These are phyloP conservation scores for Pollicipes pollicipes DNA, from an alignment of 1,140 invertebrate genomes.

Conservation along the genomic window DNA sequence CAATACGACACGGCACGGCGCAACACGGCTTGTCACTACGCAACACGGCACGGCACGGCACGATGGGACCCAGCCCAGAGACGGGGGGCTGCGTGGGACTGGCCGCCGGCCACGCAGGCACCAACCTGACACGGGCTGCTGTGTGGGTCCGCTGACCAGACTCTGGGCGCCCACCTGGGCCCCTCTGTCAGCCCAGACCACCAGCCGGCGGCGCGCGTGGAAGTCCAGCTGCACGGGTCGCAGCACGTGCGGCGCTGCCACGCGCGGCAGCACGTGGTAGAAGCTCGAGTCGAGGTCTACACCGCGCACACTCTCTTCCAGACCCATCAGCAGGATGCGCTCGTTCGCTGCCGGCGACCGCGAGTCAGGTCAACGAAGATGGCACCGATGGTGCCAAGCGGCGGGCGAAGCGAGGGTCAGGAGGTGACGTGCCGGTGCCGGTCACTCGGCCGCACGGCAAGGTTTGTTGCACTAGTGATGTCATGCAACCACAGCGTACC, in stretches of 20 bases:
- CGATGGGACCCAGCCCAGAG: too few species aligned
- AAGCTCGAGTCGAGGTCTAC: constrained; percentile 53
- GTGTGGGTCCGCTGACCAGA: constrained; percentile 42
- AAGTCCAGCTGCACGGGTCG: constrained; percentile 49
- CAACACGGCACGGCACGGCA: too few species aligned
- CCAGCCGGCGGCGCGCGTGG: constrained; percentile 38
- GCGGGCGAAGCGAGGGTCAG: too few species aligned
- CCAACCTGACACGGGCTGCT: constrained; percentile 52
- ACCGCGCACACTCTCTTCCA: constrained; percentile 53
- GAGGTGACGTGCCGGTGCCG: too few species aligned
- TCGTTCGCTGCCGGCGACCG: constrained; percentile 42
- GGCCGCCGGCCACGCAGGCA: too few species aligned
- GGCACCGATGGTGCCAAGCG: too few species aligned
- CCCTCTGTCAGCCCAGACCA: constrained; percentile 57
- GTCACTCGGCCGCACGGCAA: too few species aligned
- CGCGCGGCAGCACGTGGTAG: constrained; percentile 52
- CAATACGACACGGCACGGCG: too few species aligned
- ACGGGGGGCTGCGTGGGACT: too few species aligned
- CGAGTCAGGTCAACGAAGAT: background rate
- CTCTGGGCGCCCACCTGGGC: constrained; percentile 53
- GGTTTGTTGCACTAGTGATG: too few species aligned
- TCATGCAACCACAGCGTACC: too few species aligned
- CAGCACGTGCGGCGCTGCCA: constrained; percentile 35
- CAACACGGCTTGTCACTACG: too few species aligned
- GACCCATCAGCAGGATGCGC: constrained; percentile 36